Evolutionary conservation across 1,140 invertebrate genomes (phyloP).

Genomic region (Archegozetes longisetosus): DNA sequence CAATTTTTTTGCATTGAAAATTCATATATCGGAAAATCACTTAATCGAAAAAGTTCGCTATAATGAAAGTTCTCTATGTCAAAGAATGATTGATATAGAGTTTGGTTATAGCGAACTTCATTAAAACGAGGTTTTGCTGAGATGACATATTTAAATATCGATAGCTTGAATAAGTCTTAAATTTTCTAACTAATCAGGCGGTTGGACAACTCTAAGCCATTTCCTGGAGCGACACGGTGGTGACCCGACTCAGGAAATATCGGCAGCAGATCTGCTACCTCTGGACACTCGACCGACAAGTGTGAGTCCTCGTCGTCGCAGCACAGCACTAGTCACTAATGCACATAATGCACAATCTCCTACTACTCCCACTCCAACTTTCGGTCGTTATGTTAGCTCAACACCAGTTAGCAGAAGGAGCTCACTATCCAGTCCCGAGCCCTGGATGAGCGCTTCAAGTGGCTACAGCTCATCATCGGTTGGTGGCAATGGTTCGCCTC

Average conservation of each 20-base stretch:
- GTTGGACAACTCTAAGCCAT: constrained; percentile 5
- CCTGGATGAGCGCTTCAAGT: constrained; percentile 1
- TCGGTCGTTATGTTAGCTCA: constrained; percentile 9
- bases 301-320: constrained; percentile 1
- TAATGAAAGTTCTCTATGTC: too few relatives aligned
- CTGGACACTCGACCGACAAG: constrained; percentile 14
- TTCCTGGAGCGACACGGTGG: constrained; percentile 16
- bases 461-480: neutral
- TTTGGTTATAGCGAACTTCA: too few relatives aligned
- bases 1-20: too few relatives aligned
- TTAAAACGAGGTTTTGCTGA: too few relatives aligned
- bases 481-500: neutral
- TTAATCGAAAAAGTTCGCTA: too few relatives aligned
- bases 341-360: neutral
- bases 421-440: constrained; percentile 17
- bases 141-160: too few relatives aligned
- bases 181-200: too few relatives aligned
- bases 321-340: constrained; percentile 2
- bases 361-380: neutral
- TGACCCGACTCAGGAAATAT: constrained; percentile 14
- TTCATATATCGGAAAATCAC: too few relatives aligned
- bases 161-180: too few relatives aligned
- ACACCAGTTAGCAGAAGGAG: constrained; percentile 17
- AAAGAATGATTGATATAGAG: too few relatives aligned
- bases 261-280: constrained; percentile 16